These are phyloP conservation scores for Oenanthe oenanthe DNA, from an alignment of 2,113 vertebrate genomes.

Conservation along the genomic window DNA sequence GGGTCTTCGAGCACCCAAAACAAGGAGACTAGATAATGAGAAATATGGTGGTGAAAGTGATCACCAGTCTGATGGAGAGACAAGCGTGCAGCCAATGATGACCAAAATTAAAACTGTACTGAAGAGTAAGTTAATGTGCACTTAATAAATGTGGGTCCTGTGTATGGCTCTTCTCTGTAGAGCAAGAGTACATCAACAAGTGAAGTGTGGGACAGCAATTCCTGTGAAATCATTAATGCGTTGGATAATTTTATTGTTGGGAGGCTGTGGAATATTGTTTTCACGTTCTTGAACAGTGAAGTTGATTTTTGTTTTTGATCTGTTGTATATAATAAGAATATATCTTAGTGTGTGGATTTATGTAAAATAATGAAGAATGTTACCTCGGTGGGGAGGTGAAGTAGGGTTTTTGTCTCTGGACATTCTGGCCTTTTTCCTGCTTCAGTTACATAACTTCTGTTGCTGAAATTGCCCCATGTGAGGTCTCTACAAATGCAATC, in stretches of 20 bases:
- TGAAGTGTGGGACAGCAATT: not conserved
- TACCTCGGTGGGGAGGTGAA: not conserved
- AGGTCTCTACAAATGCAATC: not conserved
- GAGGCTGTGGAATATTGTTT: not conserved
- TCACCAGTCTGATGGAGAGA: conserved; percentile 93
- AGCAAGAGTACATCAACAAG: not conserved
- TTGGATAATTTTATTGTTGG: not conserved
- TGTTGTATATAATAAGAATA: not conserved
- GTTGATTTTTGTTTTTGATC: not conserved
- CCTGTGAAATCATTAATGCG: not conserved
- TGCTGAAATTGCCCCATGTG: not conserved
- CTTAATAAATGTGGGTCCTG: not conserved
- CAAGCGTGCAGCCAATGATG: conserved; percentile 97
- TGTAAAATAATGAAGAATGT: not conserved
- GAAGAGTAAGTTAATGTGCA: conserved; percentile 87
- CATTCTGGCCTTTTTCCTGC: not conserved
- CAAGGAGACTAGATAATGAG: conserved; percentile 88
- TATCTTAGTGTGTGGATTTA: not conserved
- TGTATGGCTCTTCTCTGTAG: not conserved
- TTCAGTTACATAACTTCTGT: not conserved
- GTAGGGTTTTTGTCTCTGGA: not conserved
- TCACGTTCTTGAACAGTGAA: not conserved
- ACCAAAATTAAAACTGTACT: conserved; percentile 99
- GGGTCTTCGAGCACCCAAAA: conserved; percentile 94
- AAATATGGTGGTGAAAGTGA: conserved; percentile 90